Evolutionary conservation across 1,140 invertebrate genomes (phyloP), one percentile per base, ranked within the genome.

Genomic region (Euschistus heros): DNA sequence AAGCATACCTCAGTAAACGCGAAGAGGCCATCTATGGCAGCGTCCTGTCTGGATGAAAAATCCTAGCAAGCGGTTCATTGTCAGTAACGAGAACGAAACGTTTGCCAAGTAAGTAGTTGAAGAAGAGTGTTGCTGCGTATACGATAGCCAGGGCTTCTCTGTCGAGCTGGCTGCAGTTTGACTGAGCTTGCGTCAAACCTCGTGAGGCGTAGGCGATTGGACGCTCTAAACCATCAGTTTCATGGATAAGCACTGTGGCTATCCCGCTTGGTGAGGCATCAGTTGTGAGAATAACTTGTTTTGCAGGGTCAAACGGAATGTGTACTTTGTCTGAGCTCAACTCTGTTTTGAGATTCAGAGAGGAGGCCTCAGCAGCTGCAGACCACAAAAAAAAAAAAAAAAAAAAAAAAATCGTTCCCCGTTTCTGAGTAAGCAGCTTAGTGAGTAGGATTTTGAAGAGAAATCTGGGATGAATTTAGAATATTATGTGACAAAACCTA

Each of bases 71-170:
- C 17, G 7, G 42, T 44, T 44, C 42, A 44, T 10, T 44, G 61
- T 76, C 75, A n/a, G 70, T 75, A 44, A 71, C 47, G n/a, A 76
- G 54, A 50, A 30, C 68, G 59, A 76, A 73, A 14, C 67, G 20
- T 10, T 70, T 61, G 2, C 73, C 75, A 68, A 72, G 75, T 13
- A 78, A 59, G 69, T 74, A 78, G 61, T 54, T 72, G 76, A 72
- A 65, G 75, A 74, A 70, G 77, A 79, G 42, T 71, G 64, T 60
- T 17, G n/a, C n/a, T n/a, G n/a, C n/a, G n/a, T n/a, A n/a, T n/a
- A n/a, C n/a, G n/a, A n/a, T n/a, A n/a, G n/a, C 75, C 2, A 80
- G 69, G 4, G 76, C 70, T 69, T 81, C 77, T 66, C 75, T 74
- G 64, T 81, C 76, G 2, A 79, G 74, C 68, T 79, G 75, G 15